Base-by-base conservation (phyloP, 2,797 vertebrate species). In the Clarias laeviceps region DNA sequence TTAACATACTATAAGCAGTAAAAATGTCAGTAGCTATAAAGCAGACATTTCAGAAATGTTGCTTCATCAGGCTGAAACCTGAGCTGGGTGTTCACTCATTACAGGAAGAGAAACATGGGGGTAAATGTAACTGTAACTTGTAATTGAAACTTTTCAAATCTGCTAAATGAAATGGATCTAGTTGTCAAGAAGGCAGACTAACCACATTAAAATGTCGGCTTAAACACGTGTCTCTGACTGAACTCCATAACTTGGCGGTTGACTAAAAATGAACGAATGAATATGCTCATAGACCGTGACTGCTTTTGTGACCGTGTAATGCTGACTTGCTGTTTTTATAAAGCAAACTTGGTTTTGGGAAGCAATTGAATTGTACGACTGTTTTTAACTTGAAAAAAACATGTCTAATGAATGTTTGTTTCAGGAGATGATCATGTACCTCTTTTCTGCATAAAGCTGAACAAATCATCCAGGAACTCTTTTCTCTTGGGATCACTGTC, bases 401-500 rank as follows among this genome's bases (percentile, higher is more conserved):
- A 11, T 4, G 32, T 79, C 12, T 29, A 34, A 27, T 24, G 15
- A 56, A 34, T 18, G 9, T 37, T 61, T 2, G 24, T 34, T 61
- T 40, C 27, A 45, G 22, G 4, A 18, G 32, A 9, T 61, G n/a
- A 77, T 76, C n/a, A 74, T 92, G 90, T 93, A 96, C 96, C 98
- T 96, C 98, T 93, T 89, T 99, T 98, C 91, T 99, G 98, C 98
- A 99, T 99, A 92, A 99, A 99, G 92, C 96, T 98, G 94, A 99
- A 99, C 85, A 99, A 93, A 89, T 98, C 96, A 0, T 99, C 98
- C 87, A 99, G 94, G 90, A 99, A 99, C 91, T 99, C 98, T 88
- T 99, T 99, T 88, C 98, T 96, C 91, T 98, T 97, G 65, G 97
- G 97, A 91, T 98, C 97, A 5, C 94, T 95, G 0, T 99, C 98